A percentile compares a stretch with the other conserved stretches of the same genome.
Conservation (phyloP, 2,113 vertebrate species). For the Spilogale gracilis region DNA sequence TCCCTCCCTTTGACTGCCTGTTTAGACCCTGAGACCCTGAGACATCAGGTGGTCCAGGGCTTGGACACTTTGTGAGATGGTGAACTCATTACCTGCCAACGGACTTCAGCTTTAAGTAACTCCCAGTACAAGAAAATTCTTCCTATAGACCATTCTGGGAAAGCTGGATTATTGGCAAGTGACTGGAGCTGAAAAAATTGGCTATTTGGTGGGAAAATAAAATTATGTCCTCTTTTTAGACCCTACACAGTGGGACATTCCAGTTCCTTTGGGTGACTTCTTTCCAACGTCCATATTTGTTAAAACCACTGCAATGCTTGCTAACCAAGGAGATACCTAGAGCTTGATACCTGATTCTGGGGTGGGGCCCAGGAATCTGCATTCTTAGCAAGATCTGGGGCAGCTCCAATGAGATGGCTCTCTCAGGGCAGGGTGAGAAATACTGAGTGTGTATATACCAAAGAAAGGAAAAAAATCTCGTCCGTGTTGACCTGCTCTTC, state of each 20-base stretch:
- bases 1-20: background rate
- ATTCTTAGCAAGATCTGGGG: background rate
- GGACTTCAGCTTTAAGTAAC: background rate
- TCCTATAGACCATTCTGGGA: background rate
- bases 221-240: background rate
- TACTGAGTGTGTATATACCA: rapidly evolving
- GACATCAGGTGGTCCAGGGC: background rate
- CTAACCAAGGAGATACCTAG: background rate
- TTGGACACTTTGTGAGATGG: background rate
- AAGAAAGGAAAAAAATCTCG: background rate
- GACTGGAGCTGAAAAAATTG: background rate
- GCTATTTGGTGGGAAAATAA: background rate
- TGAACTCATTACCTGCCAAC: background rate
- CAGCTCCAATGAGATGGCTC: background rate
- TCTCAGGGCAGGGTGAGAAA: background rate
- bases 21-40: background rate
- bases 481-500: no score
- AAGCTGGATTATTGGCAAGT: background rate
- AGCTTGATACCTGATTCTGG: background rate
- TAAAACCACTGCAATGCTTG: background rate
- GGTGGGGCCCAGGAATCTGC: background rate
- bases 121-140: background rate
- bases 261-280: background rate
- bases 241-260: background rate
- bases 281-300: background rate